Conservation (phyloP, 2,113 vertebrate species). For the Epinephelus moara region DNA sequence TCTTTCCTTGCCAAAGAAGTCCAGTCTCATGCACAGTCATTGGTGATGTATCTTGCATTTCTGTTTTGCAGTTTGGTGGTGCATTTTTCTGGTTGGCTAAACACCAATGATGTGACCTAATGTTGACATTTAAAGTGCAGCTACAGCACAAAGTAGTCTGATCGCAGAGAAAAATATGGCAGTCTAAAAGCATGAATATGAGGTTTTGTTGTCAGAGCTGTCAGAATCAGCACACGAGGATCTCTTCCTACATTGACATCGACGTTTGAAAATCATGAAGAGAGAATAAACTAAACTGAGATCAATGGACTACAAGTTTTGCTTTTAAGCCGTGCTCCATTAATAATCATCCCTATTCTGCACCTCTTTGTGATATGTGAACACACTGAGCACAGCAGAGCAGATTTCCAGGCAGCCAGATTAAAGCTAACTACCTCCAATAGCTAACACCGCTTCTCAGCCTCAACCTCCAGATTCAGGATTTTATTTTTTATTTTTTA, state of each 20-base stretch:
- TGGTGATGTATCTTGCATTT: neutral
- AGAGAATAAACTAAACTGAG: neutral
- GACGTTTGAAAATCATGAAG: neutral
- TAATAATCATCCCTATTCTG: slow-evolving; percentile 24
- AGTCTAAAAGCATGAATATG: neutral
- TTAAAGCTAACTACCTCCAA: slow-evolving; percentile 58
- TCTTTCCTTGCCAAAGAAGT: neutral
- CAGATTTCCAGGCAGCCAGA: slow-evolving; percentile 47
- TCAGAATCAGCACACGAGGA: neutral
- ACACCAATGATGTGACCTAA: slow-evolving; percentile 27
- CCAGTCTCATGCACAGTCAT: neutral
- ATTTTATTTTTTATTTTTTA: neutral
- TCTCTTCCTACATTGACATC: neutral
- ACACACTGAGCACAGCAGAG: slow-evolving; percentile 32
- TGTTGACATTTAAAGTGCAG: slow-evolving; percentile 45
- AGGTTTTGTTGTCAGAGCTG: slow-evolving; percentile 8
- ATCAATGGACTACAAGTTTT: slow-evolving; percentile 22
- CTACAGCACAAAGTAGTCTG: slow-evolving; percentile 1
- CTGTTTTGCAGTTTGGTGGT: slow-evolving; percentile 7
- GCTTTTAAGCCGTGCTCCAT: slow-evolving; percentile 11
- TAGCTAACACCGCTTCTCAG: slow-evolving; percentile 40
- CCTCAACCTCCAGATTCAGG: slow-evolving; percentile 50
- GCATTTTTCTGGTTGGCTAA: slow-evolving; percentile 30
- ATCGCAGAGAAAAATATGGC: neutral
- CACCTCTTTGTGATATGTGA: slow-evolving; percentile 26